These are phyloP conservation scores for Trialeurodes vaporariorum DNA, from an alignment of 1,140 invertebrate genomes.

Conservation along the genomic window DNA sequence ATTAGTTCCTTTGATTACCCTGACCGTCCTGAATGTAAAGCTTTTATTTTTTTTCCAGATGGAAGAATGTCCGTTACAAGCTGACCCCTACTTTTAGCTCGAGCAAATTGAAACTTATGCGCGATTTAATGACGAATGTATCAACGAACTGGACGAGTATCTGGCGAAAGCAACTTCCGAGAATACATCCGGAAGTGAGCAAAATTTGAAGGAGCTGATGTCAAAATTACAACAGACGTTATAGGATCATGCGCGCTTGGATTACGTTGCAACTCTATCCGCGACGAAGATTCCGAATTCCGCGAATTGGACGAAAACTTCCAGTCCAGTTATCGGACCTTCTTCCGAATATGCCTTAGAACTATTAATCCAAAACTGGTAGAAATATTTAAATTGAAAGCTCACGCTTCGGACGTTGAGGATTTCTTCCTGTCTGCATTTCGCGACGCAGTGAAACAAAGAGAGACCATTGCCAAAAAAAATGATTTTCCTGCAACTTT, in stretches of 20 bases:
- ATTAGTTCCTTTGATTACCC: too few species aligned
- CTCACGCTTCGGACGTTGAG: conserved; percentile 18
- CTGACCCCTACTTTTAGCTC: conserved; percentile 35
- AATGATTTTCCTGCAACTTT: conserved; percentile 30
- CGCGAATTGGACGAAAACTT: conserved; percentile 26
- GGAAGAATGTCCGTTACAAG: conserved; percentile 34
- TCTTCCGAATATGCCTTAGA: conserved; percentile 10
- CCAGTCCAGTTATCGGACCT: conserved; percentile 9
- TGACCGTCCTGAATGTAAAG: too few species aligned
- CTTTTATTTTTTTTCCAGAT: too few species aligned
- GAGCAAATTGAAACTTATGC: conserved; percentile 41
- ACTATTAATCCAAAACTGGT: conserved; percentile 12
- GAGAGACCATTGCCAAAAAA: conserved; percentile 23
- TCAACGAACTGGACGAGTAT: conserved; percentile 25
- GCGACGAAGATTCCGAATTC: conserved; percentile 42
- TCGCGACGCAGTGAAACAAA: conserved; percentile 25
- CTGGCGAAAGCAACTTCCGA: conserved; percentile 16
- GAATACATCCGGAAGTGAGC: conserved; percentile 28
- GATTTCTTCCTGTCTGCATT: conserved; percentile 26
- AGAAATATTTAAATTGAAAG: conserved; percentile 7
- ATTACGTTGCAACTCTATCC: conserved; percentile 29
- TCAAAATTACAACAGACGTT: conserved; percentile 23
- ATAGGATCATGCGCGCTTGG: conserved; percentile 27
- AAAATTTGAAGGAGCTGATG: conserved; percentile 36
- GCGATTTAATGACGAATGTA: conserved; percentile 35